Base-by-base conservation (phyloP, 2,888 invertebrate species). In the Nebria salina region DNA sequence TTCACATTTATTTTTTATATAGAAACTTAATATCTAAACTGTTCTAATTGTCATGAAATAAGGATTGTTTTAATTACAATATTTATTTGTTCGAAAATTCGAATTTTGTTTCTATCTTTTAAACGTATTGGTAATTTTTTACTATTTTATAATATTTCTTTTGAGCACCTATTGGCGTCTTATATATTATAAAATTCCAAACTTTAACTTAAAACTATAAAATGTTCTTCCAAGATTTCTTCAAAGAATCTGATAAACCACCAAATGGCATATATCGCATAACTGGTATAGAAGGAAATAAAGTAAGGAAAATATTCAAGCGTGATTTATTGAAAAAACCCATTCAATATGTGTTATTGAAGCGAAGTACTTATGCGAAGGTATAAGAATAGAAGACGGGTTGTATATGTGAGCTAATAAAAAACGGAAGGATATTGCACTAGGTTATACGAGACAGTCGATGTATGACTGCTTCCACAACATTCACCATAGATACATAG, bases 371-470 rank as follows among this genome's bases (percentile, higher is more conserved):
- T 11, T 54, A 11, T 54, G 7, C 54, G 54, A 11, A 54, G 54
- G 13, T 54, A 54, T 54, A 54, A 54, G 54, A 54, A 54, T 54
- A 54, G 54, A 54, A 54, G 13, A 54, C 54, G 54, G 54, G 11
- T 54, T 11, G 54, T 54, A 13, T 54, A 54, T 54, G 54, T 54
- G 54, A 54, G 54, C 54, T 54, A 54, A 54, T 54, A 54, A 54
- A 54, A 54, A 54, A 54, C 54, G 54, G 54, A 54, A 54, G 54
- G 54, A 54, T 54, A 54, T 54, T 54, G 54, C 54, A 54, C 54
- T 54, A 54, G 54, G 54, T 54, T 54, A 54, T 54, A 54, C 6
- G 54, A 54, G 54, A 54, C 54, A 54, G 54, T 54, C 54, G 54
- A 54, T 13, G 54, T 54, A 54, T 54, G 54, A 54, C 54, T 54